These are phyloP conservation scores for Lutjanus erythropterus DNA, from an alignment of 2,113 vertebrate genomes.

Conservation along the genomic window DNA sequence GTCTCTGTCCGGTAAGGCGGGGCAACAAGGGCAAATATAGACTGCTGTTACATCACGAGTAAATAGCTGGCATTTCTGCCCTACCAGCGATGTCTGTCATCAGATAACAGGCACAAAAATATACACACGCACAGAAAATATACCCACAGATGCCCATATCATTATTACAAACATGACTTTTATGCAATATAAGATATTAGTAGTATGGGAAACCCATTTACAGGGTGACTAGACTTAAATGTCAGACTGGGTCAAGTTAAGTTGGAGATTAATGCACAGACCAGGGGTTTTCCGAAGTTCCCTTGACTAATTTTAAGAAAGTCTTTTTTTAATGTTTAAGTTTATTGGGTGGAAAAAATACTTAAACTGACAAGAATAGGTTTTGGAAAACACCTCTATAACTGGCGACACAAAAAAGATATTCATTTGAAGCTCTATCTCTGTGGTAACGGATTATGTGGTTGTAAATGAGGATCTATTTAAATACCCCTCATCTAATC, in stretches of 20 bases:
- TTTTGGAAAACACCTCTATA: slow-evolving; percentile 26
- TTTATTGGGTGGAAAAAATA: not conserved
- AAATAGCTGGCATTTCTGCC: slow-evolving; percentile 74
- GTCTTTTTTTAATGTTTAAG: not conserved
- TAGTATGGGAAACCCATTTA: slow-evolving; percentile 3
- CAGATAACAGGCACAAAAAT: slow-evolving; percentile 68
- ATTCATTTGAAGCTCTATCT: not conserved
- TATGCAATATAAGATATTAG: not conserved
- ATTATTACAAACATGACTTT: slow-evolving; percentile 15
- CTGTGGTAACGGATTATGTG: slow-evolving; percentile 9
- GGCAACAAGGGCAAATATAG: slow-evolving; percentile 72
- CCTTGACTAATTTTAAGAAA: not conserved
- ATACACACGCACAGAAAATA: slow-evolving; percentile 32
- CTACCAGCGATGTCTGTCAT: slow-evolving; percentile 68
- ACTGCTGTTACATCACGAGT: slow-evolving; percentile 57
- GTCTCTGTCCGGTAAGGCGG: slow-evolving; percentile 27
- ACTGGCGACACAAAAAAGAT: slow-evolving; percentile 2
- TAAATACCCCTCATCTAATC: slow-evolving; percentile 48
- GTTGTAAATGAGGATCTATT: slow-evolving; percentile 45
- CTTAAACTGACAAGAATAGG: slow-evolving; percentile 1
- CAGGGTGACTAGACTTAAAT: not conserved
- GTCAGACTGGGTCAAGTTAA: not conserved
- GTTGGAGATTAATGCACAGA: not conserved
- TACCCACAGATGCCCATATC: slow-evolving; percentile 16
- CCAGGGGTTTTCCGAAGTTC: not conserved